Conservation (phyloP, 1,140 invertebrate genomes). For the Drosophila ambigua region DNA sequence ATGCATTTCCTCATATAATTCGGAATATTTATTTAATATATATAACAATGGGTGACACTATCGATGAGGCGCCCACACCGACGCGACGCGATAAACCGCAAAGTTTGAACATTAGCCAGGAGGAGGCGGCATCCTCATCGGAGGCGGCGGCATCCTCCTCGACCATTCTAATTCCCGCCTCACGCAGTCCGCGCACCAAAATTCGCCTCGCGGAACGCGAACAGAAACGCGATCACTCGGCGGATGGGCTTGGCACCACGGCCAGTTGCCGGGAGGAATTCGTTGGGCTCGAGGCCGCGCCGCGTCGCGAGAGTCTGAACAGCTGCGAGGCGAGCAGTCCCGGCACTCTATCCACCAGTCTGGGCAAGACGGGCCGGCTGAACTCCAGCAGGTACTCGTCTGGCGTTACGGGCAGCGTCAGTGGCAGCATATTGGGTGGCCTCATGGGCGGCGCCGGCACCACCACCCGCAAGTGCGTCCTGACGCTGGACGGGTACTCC, state of each 20-base stretch:
- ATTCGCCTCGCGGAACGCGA: conserved; percentile 47
- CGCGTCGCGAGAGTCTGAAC: conserved; percentile 75
- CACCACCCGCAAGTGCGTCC: conserved; percentile 89
- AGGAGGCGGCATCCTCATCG: conserved; percentile 30
- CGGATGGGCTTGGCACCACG: conserved; percentile 57
- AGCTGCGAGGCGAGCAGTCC: conserved; percentile 57
- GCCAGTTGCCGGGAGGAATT: conserved; percentile 70
- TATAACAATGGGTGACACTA: conserved; percentile 61
- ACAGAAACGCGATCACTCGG: conserved; percentile 69
- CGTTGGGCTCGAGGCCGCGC: conserved; percentile 30
- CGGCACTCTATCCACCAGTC: conserved; percentile 17
- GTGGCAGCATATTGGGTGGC: conserved; percentile 17
- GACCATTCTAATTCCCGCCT: conserved; percentile 13
- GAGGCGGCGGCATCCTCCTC: conserved; percentile 1
- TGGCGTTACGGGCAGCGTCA: conserved; percentile 48
- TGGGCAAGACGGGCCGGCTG: conserved; percentile 28
- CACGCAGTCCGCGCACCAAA: conserved; percentile 45
- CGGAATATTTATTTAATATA: conserved; percentile 11
- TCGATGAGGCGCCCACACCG: conserved; percentile 59
- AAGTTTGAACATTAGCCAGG: conserved; percentile 58
- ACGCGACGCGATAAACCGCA: conserved; percentile 76
- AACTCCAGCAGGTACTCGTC: conserved; percentile 63
- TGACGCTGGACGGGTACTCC: conserved; percentile 91
- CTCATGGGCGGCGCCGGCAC: conserved; percentile 53
- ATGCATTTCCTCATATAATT: conserved; percentile 35